Evolutionary conservation across 35 echinoderm and acorn worm genomes (phyloP).

Genomic region (Chiridota heheva): DNA sequence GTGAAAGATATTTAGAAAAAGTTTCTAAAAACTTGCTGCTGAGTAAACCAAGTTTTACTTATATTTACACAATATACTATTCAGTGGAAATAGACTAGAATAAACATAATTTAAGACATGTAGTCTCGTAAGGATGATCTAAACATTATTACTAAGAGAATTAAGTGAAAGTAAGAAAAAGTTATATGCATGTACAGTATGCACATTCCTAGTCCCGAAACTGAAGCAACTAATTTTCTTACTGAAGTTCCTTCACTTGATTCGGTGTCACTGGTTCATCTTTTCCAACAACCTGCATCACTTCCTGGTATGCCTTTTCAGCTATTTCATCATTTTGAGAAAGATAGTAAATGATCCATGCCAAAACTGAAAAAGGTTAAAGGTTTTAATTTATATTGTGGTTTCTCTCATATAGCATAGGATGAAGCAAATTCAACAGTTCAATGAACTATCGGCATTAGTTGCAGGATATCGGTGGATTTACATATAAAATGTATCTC

Average conservation of each 20-base stretch:
- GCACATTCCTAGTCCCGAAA: no score
- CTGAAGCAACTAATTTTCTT: no score
- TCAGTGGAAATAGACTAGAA: no score
- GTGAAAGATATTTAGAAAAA: no score
- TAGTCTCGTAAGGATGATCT: no score
- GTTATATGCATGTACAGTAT: no score
- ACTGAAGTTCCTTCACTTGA: slow-evolving; percentile 25
- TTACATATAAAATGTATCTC: background rate
- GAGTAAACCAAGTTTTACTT: no score
- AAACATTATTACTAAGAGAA: no score
- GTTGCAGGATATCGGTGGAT: background rate
- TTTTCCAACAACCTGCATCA: slow-evolving; percentile 38
- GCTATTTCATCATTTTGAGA: slow-evolving; percentile 43
- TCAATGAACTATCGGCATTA: background rate
- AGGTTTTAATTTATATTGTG: background rate
- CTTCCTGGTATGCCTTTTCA: slow-evolving; percentile 51
- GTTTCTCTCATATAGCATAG: background rate
- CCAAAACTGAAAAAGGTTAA: slow-evolving; percentile 26
- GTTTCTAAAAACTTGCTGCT: no score
- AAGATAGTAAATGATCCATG: slow-evolving; percentile 46
- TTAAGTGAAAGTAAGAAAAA: no score
- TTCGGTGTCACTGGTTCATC: slow-evolving; percentile 20
- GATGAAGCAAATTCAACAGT: background rate
- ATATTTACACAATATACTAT: no score
- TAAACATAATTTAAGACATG: no score